Evolutionary conservation across 2,797 vertebrate genomes (phyloP).

Genomic region (Vespertilio murinus): DNA sequence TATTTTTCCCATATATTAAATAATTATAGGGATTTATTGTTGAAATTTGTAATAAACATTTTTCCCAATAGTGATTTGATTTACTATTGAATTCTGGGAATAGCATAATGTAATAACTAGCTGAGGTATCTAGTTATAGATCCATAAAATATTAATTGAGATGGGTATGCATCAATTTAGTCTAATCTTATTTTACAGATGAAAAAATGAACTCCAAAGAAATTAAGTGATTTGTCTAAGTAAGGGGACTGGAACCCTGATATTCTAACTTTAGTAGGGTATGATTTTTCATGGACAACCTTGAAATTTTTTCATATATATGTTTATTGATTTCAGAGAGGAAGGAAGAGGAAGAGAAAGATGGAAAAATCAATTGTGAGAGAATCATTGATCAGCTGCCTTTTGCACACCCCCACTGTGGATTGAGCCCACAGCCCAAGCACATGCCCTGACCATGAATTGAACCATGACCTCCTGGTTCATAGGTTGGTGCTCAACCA

Average conservation of each 20-base stretch:
- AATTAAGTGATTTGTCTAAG: constrained; percentile 16
- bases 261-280: background rate
- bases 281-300: constrained; percentile 1
- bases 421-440: too few relatives aligned
- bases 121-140: background rate
- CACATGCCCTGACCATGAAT: too few relatives aligned
- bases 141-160: background rate
- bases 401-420: too few relatives aligned
- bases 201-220: constrained; percentile 1
- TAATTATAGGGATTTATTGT: too few relatives aligned
- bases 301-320: background rate
- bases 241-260: background rate
- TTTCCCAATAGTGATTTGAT: background rate
- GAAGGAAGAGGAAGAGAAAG: too few relatives aligned
- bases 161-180: background rate
- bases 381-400: too few relatives aligned
- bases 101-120: background rate
- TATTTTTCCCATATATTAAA: background rate
- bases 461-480: too few relatives aligned
- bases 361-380: too few relatives aligned
- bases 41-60: constrained; percentile 5
- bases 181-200: constrained; percentile 13
- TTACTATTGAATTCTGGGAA: background rate
- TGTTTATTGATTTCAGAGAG: too few relatives aligned
- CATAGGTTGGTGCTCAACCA: too few relatives aligned